Evolutionary conservation across 2,797 vertebrate genomes (phyloP).

Genomic region (Leptoclinus maculatus): DNA sequence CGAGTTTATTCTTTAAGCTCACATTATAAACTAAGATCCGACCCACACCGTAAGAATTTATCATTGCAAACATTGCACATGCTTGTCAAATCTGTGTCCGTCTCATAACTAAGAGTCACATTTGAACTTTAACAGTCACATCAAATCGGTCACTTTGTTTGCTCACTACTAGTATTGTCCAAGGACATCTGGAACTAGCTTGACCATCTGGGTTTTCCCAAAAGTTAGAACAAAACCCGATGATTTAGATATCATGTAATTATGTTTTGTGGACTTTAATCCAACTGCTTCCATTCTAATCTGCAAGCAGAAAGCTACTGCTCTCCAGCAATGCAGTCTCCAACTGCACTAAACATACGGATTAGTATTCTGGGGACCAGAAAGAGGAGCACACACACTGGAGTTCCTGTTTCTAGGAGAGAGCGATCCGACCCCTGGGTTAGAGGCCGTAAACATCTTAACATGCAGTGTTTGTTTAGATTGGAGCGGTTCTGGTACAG

Average conservation of each 20-base stretch:
- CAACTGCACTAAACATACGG: neutral
- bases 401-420: neutral
- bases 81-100: too few relatives aligned
- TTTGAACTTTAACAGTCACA: too few relatives aligned
- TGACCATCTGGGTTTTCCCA: too few relatives aligned
- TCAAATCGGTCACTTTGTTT: too few relatives aligned
- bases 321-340: conserved; percentile 20
- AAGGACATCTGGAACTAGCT: too few relatives aligned
- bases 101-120: too few relatives aligned
- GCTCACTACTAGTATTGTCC: too few relatives aligned
- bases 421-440: neutral
- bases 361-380: neutral
- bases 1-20: neutral
- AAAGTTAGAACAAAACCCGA: too few relatives aligned
- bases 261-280: neutral
- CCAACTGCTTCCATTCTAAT: neutral
- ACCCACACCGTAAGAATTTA: neutral
- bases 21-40: neutral
- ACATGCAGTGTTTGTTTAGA: neutral
- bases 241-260: too few relatives aligned
- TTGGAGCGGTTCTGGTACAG: neutral
- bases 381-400: neutral
- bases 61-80: too few relatives aligned
- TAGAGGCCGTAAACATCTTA: neutral
- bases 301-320: neutral